Evolutionary conservation across 2,888 invertebrate species (phyloP), one percentile per base, ranked within the genome.

Genomic region (Macroteleia sp.): DNA sequence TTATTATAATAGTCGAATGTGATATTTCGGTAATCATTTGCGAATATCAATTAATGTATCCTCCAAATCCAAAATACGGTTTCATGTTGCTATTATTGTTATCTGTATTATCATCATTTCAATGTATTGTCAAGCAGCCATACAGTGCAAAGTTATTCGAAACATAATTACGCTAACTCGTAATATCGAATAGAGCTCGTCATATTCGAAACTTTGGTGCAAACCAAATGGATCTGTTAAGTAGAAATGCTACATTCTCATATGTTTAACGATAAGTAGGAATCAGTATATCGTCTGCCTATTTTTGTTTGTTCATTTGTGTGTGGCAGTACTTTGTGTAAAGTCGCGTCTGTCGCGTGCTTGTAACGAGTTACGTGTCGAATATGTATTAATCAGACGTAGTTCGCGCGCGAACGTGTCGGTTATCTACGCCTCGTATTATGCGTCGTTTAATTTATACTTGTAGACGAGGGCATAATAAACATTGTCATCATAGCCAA

Each of bases 391-490:
- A 79, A 77, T 79, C 76, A 77, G 48, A 39, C 56, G 39, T 46
- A 76, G 50, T 71, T 64, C 57, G 46, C 64, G 52, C 73, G 69
- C 69, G n/a, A 76, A 67, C 67, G 76, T 67, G 67, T 76, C 59
- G 64, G 69, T 73, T 79, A 79, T 79, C 79, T 69, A 48, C 36
- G 52, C 71, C 20, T 71, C 59, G 67, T 25, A 69, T 62, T 73
- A 73, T 73, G 73, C 73, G 32, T 56, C 73, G 62, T 78, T 78
- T 78, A 73, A 78, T 78, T 78, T 73, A 78, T 78, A 78, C 52
- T 69, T 50, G 73, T 69, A 77, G 77, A 62, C 67, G 44, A 17
- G 62, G 9, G 62, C 28, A 56, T 74, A 67, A 73, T 64, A 57
- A 77, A 73, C 64, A 39, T 69, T 77, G 62, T 73, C 73, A 73